A percentile compares a stretch with the other conserved stretches of the same genome.
Conservation (phyloP, 2,888 invertebrate genomes). For the Chymomyza caudatula region DNA sequence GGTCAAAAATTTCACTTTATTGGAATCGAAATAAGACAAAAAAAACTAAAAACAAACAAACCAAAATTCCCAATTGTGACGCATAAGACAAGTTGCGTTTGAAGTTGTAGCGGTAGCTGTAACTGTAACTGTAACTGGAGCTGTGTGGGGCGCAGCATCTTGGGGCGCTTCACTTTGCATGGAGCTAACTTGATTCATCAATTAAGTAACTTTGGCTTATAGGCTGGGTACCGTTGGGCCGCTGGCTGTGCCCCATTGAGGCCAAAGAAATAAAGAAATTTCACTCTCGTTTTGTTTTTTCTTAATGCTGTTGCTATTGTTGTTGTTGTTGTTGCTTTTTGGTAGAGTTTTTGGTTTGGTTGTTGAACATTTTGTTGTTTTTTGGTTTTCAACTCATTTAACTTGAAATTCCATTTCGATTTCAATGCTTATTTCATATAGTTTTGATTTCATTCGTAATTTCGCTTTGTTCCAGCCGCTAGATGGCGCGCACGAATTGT, state of each 20-base stretch:
- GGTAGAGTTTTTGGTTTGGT: not conserved
- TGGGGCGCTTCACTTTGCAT: no score
- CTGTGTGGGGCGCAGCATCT: no score
- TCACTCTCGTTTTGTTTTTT: conserved; percentile 61
- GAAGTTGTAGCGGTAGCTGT: not conserved
- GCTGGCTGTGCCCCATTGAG: not conserved
- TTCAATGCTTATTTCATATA: not conserved
- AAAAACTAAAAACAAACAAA: not conserved
- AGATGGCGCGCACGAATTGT: not conserved
- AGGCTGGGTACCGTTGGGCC: conserved; percentile 1
- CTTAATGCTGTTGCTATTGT: not conserved
- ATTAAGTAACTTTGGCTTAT: conserved; percentile 54
- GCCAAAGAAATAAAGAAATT: conserved; percentile 32
- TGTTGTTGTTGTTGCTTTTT: not conserved
- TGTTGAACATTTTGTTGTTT: not conserved
- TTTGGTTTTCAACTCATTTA: not conserved
- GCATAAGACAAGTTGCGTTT: not conserved
- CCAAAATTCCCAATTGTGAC: not conserved
- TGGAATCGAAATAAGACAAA: not conserved
- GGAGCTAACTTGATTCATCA: conserved; percentile 29
- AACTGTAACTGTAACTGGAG: no score
- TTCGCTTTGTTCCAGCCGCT: not conserved
- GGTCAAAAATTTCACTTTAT: conserved; percentile 61
- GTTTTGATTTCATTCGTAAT: not conserved
- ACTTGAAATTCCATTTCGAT: not conserved